phyloP scores from a whole-genome alignment of 2,113 vertebrate species.

The Rhegmatorhina hoffmannsi region DNA sequence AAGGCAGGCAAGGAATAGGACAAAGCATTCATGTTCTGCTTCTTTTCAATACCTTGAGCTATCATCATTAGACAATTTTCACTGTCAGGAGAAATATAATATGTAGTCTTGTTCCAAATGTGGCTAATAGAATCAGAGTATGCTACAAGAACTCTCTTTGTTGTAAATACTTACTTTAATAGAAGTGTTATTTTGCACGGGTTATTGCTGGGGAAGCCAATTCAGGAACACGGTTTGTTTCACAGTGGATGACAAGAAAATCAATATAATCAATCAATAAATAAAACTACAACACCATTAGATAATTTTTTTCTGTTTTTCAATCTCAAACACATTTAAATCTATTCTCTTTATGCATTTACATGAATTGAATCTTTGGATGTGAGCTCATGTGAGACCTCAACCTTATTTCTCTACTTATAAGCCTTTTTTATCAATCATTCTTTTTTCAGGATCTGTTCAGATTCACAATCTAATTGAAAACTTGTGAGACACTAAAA shows the following conservation, averaged over 20 bases:
- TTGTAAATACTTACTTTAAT: not conserved
- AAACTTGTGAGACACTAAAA: constrained; percentile 8
- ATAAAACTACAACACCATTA: constrained; percentile 27
- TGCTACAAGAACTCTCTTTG: not conserved
- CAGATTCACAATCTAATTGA: constrained; percentile 39
- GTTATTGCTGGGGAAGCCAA: constrained; percentile 5
- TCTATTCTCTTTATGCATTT: constrained; percentile 20
- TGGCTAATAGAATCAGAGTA: not conserved
- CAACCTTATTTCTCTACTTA: constrained; percentile 24
- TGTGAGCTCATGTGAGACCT: not conserved
- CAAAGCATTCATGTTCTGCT: not conserved
- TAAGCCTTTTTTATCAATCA: not conserved
- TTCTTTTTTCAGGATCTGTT: not conserved
- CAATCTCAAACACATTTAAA: not conserved
- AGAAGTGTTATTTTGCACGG: not conserved
- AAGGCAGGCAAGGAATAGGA: not conserved
- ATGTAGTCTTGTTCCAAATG: not conserved
- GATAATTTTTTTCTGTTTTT: not conserved
- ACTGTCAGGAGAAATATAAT: not conserved
- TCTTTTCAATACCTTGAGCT: not conserved
- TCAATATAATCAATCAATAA: constrained; percentile 48
- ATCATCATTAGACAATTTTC: not conserved
- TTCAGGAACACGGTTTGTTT: not conserved
- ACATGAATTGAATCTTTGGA: constrained; percentile 29
- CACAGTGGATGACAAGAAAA: constrained; percentile 13